A percentile compares a stretch with the other conserved stretches of the same genome.
These are phyloP conservation scores for Lipotes vexillifer DNA, from an alignment of 2,113 vertebrate species.

Conservation along the genomic window DNA sequence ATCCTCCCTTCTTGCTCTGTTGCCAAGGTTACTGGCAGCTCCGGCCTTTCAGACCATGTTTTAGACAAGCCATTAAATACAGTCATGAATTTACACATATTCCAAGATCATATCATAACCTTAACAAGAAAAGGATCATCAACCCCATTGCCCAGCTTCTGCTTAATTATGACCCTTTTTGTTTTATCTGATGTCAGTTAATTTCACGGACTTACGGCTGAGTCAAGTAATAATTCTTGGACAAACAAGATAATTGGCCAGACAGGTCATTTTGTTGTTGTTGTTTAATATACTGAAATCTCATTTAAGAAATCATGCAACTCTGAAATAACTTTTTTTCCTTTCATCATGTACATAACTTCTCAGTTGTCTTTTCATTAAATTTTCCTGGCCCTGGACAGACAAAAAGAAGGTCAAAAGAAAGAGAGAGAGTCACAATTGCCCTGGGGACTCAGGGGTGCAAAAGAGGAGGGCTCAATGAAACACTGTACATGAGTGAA, in stretches of 20 bases:
- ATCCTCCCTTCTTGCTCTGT: not conserved
- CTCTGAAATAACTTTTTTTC: constrained; percentile 51
- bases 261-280: constrained; percentile 37
- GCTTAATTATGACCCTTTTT: constrained; percentile 41
- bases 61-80: constrained; percentile 37
- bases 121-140: not conserved
- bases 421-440: not conserved
- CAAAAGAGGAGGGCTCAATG: not conserved
- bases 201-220: not conserved
- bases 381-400: not conserved
- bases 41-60: not conserved
- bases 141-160: not conserved
- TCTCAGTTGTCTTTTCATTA: constrained; percentile 55
- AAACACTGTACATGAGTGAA: not conserved
- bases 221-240: not conserved
- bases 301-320: constrained; percentile 54
- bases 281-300: constrained; percentile 51
- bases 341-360: constrained; percentile 46
- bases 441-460: not conserved
- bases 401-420: not conserved
- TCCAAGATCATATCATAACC: not conserved
- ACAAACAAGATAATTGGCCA: constrained; percentile 50
- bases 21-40: constrained; percentile 27
- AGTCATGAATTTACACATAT: not conserved
- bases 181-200: not conserved